A percentile compares a stretch with the other conserved stretches of the same genome.
Conservation (phyloP, 2,888 invertebrate species). For the Apoderus coryli region DNA sequence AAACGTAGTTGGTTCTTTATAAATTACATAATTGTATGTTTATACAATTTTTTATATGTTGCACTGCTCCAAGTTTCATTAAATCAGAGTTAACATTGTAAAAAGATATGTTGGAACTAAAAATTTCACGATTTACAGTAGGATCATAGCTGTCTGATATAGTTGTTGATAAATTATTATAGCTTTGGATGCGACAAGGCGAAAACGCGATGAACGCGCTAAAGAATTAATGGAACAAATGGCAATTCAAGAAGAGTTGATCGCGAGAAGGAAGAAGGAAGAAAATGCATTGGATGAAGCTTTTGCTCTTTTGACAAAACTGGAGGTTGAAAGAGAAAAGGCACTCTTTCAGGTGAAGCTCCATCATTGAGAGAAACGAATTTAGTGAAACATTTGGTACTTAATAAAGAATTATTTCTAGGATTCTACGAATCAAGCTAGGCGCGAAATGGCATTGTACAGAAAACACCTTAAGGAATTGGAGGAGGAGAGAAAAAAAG, state of each 20-base stretch:
- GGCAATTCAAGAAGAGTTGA: conserved; percentile 21
- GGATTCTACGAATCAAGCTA: conserved; percentile 20
- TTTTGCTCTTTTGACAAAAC: conserved; percentile 22
- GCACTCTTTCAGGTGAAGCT: no score
- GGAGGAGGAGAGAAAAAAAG: conserved; percentile 23
- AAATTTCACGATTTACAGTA: no score
- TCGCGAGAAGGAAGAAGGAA: conserved; percentile 24
- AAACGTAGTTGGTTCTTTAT: no score
- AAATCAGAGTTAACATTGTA: no score
- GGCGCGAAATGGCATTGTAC: conserved; percentile 26
- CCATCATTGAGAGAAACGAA: no score
- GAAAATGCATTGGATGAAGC: conserved; percentile 27
- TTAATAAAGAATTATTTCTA: no score
- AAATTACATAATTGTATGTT: no score
- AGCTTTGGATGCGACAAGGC: conserved; percentile 19
- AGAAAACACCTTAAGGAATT: conserved; percentile 25
- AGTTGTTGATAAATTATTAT: conserved; percentile 6
- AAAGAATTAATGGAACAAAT: conserved; percentile 28
- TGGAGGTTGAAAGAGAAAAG: conserved; percentile 26
- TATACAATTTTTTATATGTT: no score
- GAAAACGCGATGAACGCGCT: conserved; percentile 21
- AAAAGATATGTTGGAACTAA: no score
- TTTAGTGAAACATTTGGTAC: no score
- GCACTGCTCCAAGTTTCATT: no score
- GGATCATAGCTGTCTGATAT: no score